Conservation (phyloP, 2,113 vertebrate genomes). For the Gracilinanus agilis region DNA sequence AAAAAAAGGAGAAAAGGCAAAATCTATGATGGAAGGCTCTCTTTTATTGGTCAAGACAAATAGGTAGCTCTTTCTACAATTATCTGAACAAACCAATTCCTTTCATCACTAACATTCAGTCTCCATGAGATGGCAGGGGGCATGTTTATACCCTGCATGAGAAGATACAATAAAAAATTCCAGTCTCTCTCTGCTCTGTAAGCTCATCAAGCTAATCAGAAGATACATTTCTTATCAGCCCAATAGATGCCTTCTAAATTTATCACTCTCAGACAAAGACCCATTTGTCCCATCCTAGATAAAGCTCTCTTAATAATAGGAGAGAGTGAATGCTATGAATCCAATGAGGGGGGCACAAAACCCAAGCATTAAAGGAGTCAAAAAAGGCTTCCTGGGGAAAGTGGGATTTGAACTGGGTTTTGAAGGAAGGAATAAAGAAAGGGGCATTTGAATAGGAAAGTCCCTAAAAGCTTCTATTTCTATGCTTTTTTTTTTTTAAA, state of each 20-base stretch:
- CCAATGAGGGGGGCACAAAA: neutral
- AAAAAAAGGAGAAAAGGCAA: neutral
- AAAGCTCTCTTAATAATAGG: neutral
- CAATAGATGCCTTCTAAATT: neutral
- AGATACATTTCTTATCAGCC: neutral
- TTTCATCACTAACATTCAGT: neutral
- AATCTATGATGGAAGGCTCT: neutral
- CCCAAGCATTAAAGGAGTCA: neutral
- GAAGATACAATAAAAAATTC: neutral
- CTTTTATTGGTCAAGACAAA: neutral
- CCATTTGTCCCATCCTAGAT: neutral
- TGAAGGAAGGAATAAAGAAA: neutral
- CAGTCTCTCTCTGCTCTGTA: neutral
- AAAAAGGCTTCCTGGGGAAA: neutral
- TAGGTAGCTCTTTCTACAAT: neutral
- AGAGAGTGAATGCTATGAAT: neutral
- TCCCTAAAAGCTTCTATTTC: neutral
- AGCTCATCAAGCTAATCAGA: neutral
- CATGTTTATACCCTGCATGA: neutral
- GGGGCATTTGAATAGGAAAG: neutral
- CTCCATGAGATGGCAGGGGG: neutral
- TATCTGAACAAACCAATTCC: neutral
- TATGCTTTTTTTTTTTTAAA: neutral
- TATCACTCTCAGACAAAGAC: neutral
- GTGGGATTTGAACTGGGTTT: neutral